These are phyloP conservation scores for Poliocrania exsul DNA, from an alignment of 2,797 vertebrate species.

Conservation along the genomic window DNA sequence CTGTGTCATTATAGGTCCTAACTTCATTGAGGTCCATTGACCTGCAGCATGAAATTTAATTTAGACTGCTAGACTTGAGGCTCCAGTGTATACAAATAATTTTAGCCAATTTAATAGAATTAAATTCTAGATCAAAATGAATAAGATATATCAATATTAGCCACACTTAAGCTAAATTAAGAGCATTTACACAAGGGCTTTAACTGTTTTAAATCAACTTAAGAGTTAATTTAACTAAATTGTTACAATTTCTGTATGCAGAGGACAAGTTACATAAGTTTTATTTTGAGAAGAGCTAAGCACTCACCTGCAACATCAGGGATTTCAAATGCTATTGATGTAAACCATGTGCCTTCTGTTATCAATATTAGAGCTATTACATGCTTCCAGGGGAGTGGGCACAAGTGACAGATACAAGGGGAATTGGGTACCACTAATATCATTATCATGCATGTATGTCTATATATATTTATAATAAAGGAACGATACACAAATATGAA, in stretches of 20 bases:
- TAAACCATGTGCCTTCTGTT: neutral
- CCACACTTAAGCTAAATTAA: conserved; percentile 16
- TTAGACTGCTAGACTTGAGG: neutral
- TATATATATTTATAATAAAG: neutral
- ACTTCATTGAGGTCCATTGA: neutral
- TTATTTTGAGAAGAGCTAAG: neutral
- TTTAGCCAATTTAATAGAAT: conserved; percentile 8
- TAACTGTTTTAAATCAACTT: conserved; percentile 43
- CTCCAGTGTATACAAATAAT: neutral
- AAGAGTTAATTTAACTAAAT: conserved; percentile 26
- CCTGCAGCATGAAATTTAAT: neutral
- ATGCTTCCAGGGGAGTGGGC: neutral
- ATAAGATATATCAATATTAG: conserved; percentile 18
- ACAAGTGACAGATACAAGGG: neutral
- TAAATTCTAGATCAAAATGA: conserved; percentile 35
- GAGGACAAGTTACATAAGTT: neutral
- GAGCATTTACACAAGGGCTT: neutral
- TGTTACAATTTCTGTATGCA: neutral
- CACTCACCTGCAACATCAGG: neutral
- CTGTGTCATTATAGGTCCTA: neutral
- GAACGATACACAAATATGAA: neutral
- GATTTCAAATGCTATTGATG: neutral
- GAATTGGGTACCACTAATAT: neutral
- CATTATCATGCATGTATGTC: neutral
- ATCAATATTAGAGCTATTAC: neutral